Conservation (phyloP, 2,113 vertebrate genomes). For the Myotis brandtii region DNA sequence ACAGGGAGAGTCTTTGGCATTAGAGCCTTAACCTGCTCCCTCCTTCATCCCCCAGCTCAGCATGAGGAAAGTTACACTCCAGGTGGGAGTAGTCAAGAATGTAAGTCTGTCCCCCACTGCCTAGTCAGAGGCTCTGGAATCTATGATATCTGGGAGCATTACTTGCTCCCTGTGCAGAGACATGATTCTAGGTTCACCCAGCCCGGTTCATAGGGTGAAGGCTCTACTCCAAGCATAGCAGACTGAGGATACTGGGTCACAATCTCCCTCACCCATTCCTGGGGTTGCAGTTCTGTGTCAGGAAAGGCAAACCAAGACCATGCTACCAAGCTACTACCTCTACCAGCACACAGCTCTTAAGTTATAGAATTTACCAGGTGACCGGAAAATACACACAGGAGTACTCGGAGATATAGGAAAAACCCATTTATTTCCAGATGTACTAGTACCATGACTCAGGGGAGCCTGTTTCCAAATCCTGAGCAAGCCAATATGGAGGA, state of each 20-base stretch:
- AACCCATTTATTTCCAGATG: too few species aligned
- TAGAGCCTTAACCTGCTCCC: neutral
- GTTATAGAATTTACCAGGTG: too few species aligned
- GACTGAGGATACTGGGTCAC: neutral
- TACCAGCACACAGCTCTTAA: too few species aligned
- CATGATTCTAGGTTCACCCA: neutral
- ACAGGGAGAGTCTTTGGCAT: neutral
- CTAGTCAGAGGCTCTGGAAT: neutral
- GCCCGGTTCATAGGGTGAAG: neutral
- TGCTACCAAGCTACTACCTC: neutral
- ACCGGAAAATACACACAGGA: too few species aligned
- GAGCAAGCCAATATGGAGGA: too few species aligned
- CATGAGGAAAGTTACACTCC: neutral
- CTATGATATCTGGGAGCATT: neutral
- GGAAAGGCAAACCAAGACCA: neutral
- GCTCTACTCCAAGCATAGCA: neutral
- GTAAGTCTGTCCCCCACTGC: neutral
- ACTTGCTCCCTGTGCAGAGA: neutral
- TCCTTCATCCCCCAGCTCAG: neutral
- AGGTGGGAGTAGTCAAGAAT: neutral
- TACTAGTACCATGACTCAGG: too few species aligned
- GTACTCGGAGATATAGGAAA: too few species aligned
- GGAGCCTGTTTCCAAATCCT: too few species aligned
- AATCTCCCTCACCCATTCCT: neutral
- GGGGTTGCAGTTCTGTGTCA: neutral